Conservation (phyloP, 2,113 vertebrate genomes). For the Oriolus oriolus region DNA sequence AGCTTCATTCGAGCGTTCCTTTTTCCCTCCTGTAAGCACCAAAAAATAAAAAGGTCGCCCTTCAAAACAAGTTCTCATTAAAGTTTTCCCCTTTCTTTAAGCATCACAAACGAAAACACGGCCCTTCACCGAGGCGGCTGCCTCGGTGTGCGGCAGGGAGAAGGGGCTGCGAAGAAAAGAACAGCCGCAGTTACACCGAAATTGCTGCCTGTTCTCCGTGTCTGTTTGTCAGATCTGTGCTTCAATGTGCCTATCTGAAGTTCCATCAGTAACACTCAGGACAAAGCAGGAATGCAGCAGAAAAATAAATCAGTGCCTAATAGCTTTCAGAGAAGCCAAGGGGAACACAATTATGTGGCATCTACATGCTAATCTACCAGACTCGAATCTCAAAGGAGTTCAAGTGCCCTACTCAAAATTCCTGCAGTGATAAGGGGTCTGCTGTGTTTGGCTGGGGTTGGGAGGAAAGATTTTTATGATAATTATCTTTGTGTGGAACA, state of each 20-base stretch:
- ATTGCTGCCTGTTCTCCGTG: conserved; percentile 4
- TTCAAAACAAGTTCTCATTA: background rate
- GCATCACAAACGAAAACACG: background rate
- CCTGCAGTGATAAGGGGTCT: conserved; percentile 87
- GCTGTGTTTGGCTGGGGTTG: conserved; percentile 65
- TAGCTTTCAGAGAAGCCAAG: conserved; percentile 86
- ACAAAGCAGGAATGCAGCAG: conserved; percentile 75
- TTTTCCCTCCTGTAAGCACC: background rate
- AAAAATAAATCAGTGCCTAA: conserved; percentile 86
- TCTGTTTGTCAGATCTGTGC: conserved; percentile 31
- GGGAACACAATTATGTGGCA: conserved; percentile 92
- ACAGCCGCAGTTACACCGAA: background rate
- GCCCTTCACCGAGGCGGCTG: background rate
- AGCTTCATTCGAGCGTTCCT: background rate
- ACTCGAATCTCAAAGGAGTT: conserved; percentile 85
- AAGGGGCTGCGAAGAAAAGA: conserved; percentile 18
- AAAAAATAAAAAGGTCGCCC: background rate
- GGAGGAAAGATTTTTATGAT: conserved; percentile 77
- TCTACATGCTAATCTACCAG: conserved; percentile 93
- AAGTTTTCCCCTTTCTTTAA: background rate
- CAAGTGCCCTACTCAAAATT: conserved; percentile 88
- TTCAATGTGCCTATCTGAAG: conserved; percentile 59
- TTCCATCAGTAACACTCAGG: conserved; percentile 73
- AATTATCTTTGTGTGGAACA: conserved; percentile 78
- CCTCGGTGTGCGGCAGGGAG: background rate